Evolutionary conservation across 2,113 vertebrate genomes (phyloP).

Genomic region (Neolamprologus devosi): DNA sequence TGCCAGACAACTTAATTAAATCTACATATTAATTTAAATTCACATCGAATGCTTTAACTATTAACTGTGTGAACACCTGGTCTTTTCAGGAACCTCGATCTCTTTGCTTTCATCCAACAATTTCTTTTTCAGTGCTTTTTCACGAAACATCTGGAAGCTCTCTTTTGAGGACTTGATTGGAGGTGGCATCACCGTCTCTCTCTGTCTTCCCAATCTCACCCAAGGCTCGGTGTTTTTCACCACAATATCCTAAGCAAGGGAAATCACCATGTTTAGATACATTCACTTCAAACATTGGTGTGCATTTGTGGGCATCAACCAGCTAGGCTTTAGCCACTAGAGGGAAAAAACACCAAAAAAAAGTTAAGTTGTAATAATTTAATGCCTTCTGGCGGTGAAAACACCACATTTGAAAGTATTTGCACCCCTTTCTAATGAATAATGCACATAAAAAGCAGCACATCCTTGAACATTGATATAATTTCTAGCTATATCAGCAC

Average conservation of each 20-base stretch:
- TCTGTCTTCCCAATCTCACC: slow-evolving; percentile 75
- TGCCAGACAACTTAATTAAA: not conserved
- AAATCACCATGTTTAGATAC: not conserved
- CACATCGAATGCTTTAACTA: not conserved
- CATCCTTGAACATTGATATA: not conserved
- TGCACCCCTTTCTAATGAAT: not conserved
- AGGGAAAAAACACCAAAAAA: not conserved
- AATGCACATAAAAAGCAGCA: not conserved
- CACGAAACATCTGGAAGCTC: slow-evolving; percentile 82
- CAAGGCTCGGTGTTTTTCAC: slow-evolving; percentile 81
- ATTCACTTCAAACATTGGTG: not conserved
- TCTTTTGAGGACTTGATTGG: slow-evolving; percentile 78
- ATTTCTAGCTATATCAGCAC: not conserved
- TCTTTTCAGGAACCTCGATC: slow-evolving; percentile 37
- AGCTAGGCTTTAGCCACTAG: not conserved
- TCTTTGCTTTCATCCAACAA: slow-evolving; percentile 48
- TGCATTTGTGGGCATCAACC: not conserved
- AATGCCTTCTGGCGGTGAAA: not conserved
- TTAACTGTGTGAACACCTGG: slow-evolving; percentile 50
- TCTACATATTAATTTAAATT: not conserved
- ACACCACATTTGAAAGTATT: not conserved
- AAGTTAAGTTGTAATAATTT: not conserved
- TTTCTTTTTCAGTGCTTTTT: slow-evolving; percentile 64
- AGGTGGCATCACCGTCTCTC: slow-evolving; percentile 52
- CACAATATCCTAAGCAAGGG: slow-evolving; percentile 70